Conservation (phyloP, 2,113 vertebrate species). For the Neodon shergylaensis region DNA sequence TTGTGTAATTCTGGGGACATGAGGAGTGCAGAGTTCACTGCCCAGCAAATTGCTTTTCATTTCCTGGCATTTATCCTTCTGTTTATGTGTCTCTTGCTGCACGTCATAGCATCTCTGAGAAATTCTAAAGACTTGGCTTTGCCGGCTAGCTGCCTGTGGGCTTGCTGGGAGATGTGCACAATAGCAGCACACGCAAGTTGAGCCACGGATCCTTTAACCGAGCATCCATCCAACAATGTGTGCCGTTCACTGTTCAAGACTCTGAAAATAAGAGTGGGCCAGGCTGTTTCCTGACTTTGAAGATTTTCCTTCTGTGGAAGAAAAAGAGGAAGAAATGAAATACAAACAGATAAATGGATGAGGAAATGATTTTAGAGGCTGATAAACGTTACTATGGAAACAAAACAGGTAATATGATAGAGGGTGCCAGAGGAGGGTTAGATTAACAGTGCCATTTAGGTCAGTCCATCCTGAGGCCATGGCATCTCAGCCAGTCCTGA, state of each 20-base stretch:
- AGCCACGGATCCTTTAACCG: background rate
- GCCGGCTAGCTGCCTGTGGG: background rate
- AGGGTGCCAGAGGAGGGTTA: background rate
- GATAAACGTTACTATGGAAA: background rate
- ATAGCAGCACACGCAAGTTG: background rate
- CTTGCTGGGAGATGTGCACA: slow-evolving; percentile 27
- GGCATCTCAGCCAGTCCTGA: background rate
- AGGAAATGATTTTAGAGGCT: slow-evolving; percentile 1
- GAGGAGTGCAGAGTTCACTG: background rate
- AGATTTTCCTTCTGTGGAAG: background rate
- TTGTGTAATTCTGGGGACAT: background rate
- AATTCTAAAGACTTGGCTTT: slow-evolving; percentile 18
- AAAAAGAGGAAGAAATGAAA: background rate
- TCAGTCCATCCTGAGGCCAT: background rate
- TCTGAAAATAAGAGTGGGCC: background rate
- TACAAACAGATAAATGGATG: background rate
- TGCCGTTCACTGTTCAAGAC: background rate
- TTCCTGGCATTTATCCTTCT: background rate
- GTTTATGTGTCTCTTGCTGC: background rate
- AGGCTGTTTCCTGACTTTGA: background rate
- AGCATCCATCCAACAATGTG: background rate
- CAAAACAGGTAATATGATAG: background rate
- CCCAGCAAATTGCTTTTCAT: background rate
- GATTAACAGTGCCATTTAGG: background rate
- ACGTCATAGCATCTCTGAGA: background rate